Conservation (phyloP, 1,140 invertebrate species). For the Neoseiulus cucumeris region DNA sequence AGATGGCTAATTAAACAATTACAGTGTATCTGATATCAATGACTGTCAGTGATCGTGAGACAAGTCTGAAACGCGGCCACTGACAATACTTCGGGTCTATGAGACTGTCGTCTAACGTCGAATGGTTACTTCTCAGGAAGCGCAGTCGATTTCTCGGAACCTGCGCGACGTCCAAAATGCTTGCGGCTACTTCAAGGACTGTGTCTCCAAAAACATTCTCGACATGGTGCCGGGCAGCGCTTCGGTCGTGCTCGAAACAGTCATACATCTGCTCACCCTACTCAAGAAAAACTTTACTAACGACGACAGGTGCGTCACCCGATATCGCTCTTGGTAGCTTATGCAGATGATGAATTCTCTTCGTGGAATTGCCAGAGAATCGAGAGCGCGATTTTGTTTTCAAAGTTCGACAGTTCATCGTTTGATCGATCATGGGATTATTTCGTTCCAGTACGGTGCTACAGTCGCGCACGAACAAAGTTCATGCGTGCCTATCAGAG, state of each 20-base stretch:
- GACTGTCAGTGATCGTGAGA: too few relatives aligned
- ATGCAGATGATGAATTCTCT: conserved; percentile 13
- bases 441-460: conserved; percentile 34
- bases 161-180: conserved; percentile 44
- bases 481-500: conserved; percentile 63
- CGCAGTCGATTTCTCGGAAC: conserved; percentile 9
- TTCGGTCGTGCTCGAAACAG: conserved; percentile 70
- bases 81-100: too few relatives aligned
- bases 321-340: conserved; percentile 9
- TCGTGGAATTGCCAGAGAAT: too few relatives aligned
- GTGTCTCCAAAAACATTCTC: conserved; percentile 68
- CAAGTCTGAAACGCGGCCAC: too few relatives aligned
- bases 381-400: too few relatives aligned
- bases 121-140: conserved; percentile 10
- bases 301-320: conserved; percentile 41
- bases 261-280: conserved; percentile 60
- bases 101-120: too few relatives aligned
- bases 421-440: not conserved
- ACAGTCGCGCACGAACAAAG: conserved; percentile 55
- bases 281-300: conserved; percentile 43
- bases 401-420: conserved; percentile 8
- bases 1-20: too few relatives aligned
- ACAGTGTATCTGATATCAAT: too few relatives aligned
- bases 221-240: conserved; percentile 79
- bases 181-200: conserved; percentile 65